phyloP scores from a whole-genome alignment of 1,140 invertebrate genomes.

The Sycophaga agraensis region DNA sequence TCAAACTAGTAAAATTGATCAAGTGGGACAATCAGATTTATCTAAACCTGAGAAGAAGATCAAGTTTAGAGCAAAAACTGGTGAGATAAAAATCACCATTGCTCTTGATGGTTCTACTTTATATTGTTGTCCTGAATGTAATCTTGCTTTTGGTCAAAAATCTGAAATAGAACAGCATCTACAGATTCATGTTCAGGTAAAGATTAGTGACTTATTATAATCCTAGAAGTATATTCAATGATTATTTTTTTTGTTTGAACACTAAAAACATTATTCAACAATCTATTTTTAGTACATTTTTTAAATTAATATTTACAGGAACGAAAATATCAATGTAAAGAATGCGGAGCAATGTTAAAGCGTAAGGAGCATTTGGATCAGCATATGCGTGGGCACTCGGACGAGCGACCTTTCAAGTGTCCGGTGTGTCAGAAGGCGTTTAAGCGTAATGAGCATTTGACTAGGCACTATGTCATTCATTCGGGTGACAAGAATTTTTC shows the following conservation, averaged over 20 bases:
- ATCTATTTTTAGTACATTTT: too few species aligned
- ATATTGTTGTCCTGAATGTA: constrained; percentile 58
- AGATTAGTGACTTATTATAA: neutral
- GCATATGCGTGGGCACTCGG: constrained; percentile 72
- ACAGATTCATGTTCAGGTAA: constrained; percentile 53
- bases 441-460: constrained; percentile 58
- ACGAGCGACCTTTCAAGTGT: constrained; percentile 69
- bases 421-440: constrained; percentile 63
- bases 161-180: constrained; percentile 54
- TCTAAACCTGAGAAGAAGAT: constrained; percentile 53
- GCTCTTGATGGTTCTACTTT: constrained; percentile 51
- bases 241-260: neutral
- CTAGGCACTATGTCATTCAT: constrained; percentile 58
- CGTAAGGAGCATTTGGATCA: constrained; percentile 61
- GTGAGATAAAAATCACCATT: constrained; percentile 54
- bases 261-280: too few species aligned
- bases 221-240: neutral
- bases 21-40: constrained; percentile 47
- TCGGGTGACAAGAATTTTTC: constrained; percentile 66
- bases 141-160: constrained; percentile 50
- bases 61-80: constrained; percentile 55
- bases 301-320: constrained; percentile 39
- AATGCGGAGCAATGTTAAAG: constrained; percentile 56
- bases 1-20: constrained; percentile 41
- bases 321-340: constrained; percentile 55